Evolutionary conservation across 2,113 vertebrate genomes (phyloP).

Genomic region (Rhabdornis inornatus): DNA sequence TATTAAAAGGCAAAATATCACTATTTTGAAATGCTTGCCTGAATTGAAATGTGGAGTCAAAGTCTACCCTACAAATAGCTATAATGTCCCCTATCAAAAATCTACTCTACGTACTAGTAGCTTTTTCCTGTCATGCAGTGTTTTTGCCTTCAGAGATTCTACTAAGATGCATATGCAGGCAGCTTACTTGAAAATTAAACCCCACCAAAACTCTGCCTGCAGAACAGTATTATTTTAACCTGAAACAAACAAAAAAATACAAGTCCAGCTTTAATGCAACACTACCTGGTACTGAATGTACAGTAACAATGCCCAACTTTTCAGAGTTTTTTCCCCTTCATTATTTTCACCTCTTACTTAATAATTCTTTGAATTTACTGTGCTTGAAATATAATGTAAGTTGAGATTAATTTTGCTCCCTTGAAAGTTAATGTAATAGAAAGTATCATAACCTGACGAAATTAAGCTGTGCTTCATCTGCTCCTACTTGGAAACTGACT

Average conservation of each 20-base stretch:
- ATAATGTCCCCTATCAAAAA: not conserved
- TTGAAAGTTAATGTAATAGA: constrained; percentile 31
- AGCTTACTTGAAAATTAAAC: not conserved
- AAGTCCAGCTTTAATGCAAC: not conserved
- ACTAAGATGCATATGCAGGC: not conserved
- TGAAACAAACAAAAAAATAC: not conserved
- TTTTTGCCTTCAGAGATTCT: not conserved
- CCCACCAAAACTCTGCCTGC: not conserved
- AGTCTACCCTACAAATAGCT: not conserved
- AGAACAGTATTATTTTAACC: not conserved
- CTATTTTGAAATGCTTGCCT: not conserved
- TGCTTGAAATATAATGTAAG: not conserved
- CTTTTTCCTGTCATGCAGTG: not conserved
- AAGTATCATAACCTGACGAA: constrained; percentile 13
- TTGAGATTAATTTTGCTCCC: constrained; percentile 8
- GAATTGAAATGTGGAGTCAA: not conserved
- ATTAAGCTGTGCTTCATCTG: constrained; percentile 38
- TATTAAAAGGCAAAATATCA: not conserved
- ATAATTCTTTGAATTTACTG: not conserved
- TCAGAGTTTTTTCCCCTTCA: not conserved
- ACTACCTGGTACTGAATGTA: not conserved
- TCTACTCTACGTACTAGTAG: not conserved
- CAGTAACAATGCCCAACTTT: not conserved
- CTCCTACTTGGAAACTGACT: constrained; percentile 9
- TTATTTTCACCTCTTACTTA: not conserved